Evolutionary conservation across 2,113 vertebrate species (phyloP).

Genomic region (western clawed frog (Xenopus tropicalis)): UCB_Xtro_10.0 CM004450.2:56160501-56161000

Average conservation of each 20-base stretch:
- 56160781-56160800: constrained; percentile 7
- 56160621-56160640: constrained; percentile 34
- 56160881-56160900: no score
- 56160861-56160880: no score
- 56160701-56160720: constrained; percentile 34
- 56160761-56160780: constrained; percentile 39
- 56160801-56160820: not conserved
- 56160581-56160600: constrained; percentile 33
- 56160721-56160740: constrained; percentile 33
- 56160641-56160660: constrained; percentile 42
- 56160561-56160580: constrained; percentile 9
- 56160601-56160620: constrained; percentile 24
- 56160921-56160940: no score
- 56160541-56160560: constrained; percentile 12
- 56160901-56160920: no score
- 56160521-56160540: constrained; percentile 17
- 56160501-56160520: no score
- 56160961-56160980: no score
- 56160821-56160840: not conserved
- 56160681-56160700: constrained; percentile 39
- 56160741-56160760: constrained; percentile 33
- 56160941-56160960: no score
- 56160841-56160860: no score
- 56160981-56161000: no score
- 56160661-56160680: constrained; percentile 36